phyloP scores from a whole-genome alignment of 2,888 invertebrate genomes.

The Tipula unca region DNA sequence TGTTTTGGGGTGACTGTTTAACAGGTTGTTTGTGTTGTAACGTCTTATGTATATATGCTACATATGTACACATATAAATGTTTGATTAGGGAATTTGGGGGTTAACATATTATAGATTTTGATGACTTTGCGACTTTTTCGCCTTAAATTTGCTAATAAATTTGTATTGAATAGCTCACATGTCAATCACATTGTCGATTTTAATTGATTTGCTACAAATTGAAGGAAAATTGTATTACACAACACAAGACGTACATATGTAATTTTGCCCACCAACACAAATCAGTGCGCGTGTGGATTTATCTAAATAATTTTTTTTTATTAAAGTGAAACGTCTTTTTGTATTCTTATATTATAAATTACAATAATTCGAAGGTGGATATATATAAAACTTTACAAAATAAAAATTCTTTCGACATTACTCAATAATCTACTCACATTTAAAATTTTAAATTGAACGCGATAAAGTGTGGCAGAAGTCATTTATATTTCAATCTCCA shows the following conservation, averaged over 20 bases:
- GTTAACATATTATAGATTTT: not conserved
- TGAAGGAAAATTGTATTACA: not conserved
- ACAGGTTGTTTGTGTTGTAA: slow-evolving; percentile 14
- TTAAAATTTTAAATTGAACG: no score
- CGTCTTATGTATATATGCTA: not conserved
- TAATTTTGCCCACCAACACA: not conserved
- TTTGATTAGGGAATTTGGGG: not conserved
- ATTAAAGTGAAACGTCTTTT: not conserved
- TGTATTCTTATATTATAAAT: not conserved
- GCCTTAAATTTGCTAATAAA: not conserved
- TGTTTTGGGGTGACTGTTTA: not conserved
- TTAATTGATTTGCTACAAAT: not conserved
- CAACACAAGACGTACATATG: not conserved
- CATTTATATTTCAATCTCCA: not conserved
- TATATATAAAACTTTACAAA: not conserved
- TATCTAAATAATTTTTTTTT: not conserved
- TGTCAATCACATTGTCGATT: not conserved
- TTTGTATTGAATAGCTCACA: not conserved
- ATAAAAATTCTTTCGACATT: not conserved
- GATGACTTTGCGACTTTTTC: not conserved
- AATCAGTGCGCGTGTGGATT: not conserved
- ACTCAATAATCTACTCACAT: not conserved
- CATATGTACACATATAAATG: not conserved
- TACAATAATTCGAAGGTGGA: not conserved
- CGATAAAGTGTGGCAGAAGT: not conserved